These are phyloP conservation scores for Pteronotus mesoamericanus DNA, from an alignment of 2,797 vertebrate species.

Conservation along the genomic window DNA sequence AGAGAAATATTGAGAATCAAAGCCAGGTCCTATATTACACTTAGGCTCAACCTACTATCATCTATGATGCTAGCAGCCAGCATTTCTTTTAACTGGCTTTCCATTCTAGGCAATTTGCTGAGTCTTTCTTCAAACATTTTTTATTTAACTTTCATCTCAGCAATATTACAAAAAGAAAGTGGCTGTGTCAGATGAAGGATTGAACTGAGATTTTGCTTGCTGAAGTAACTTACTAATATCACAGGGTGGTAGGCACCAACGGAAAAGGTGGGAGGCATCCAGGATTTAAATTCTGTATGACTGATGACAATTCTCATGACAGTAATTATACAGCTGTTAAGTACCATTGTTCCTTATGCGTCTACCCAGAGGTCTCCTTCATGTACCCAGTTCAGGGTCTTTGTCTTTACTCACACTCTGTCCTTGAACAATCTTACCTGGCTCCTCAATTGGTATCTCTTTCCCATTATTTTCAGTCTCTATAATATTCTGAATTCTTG, in stretches of 20 bases:
- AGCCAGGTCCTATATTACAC: background rate
- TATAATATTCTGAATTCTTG: background rate
- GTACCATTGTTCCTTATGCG: rapidly evolving
- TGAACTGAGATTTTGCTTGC: background rate
- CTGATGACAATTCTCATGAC: background rate
- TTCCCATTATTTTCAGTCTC: background rate
- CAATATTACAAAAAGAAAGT: background rate
- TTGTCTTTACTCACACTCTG: background rate
- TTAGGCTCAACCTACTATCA: background rate
- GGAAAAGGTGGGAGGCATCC: background rate
- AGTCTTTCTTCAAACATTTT: background rate
- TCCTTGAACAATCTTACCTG: background rate
- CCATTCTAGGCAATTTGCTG: background rate
- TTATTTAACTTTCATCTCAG: background rate
- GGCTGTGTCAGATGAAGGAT: background rate
- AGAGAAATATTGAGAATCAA: background rate
- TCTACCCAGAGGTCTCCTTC: background rate
- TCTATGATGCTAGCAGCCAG: background rate
- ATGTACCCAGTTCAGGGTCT: background rate
- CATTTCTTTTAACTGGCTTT: background rate
- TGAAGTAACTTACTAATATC: background rate
- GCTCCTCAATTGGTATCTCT: background rate
- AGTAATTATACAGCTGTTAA: background rate
- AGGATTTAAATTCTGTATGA: background rate
- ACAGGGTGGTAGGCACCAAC: background rate